These are phyloP conservation scores for Hemibagrus wyckioides DNA, from an alignment of 2,113 vertebrate genomes.

Conservation along the genomic window DNA sequence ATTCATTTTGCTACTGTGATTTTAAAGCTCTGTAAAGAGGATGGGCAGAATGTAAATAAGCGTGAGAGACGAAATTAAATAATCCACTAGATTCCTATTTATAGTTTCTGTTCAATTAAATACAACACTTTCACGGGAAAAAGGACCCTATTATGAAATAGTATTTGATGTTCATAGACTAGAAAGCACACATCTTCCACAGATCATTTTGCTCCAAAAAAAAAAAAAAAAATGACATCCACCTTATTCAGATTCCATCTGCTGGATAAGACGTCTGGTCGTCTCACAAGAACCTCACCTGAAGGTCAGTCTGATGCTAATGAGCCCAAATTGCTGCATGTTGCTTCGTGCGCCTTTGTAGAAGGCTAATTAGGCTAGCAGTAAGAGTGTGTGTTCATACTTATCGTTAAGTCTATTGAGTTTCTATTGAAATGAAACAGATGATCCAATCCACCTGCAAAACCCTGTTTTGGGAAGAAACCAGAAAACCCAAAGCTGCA, in stretches of 20 bases:
- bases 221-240: background rate
- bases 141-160: background rate
- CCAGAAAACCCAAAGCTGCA: background rate
- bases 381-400: background rate
- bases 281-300: background rate
- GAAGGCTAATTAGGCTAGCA: background rate
- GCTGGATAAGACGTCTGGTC: background rate
- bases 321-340: slow-evolving; percentile 8
- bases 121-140: background rate
- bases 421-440: too few species aligned
- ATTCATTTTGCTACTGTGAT: slow-evolving; percentile 40
- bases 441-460: background rate
- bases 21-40: slow-evolving; percentile 33
- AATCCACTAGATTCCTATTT: background rate
- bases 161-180: background rate
- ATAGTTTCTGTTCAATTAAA: background rate
- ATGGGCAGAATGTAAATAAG: slow-evolving; percentile 40
- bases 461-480: background rate
- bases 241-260: slow-evolving; percentile 6
- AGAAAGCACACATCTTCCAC: background rate
- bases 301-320: slow-evolving; percentile 19
- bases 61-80: slow-evolving; percentile 5
- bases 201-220: background rate
- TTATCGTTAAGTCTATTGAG: background rate
- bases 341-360: background rate